Evolutionary conservation across 2,113 vertebrate species (phyloP).

Genomic region (Takifugu flavidus): DNA sequence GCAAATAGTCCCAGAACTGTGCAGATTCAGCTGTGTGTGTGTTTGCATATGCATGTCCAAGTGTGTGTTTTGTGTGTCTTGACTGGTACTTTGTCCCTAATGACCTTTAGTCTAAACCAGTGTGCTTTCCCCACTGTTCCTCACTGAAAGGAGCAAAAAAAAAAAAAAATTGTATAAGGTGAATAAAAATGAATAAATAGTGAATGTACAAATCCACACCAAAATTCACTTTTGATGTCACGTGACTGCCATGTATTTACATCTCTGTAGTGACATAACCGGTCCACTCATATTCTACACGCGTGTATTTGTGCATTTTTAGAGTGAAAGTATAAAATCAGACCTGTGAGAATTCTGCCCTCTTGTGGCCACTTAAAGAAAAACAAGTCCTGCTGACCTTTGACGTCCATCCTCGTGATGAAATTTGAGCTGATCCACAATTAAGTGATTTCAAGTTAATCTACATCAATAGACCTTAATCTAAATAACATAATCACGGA

Average conservation of each 20-base stretch:
- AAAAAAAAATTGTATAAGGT: background rate
- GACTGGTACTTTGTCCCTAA: slow-evolving; percentile 57
- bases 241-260: too few species aligned
- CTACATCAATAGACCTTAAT: too few species aligned
- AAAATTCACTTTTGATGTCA: too few species aligned
- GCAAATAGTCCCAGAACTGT: background rate
- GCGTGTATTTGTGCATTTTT: background rate
- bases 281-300: too few species aligned
- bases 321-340: background rate
- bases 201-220: too few species aligned
- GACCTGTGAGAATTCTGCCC: slow-evolving; percentile 1
- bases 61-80: slow-evolving; percentile 45
- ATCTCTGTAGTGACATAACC: background rate
- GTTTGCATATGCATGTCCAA: background rate
- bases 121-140: slow-evolving; percentile 36
- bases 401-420: too few species aligned
- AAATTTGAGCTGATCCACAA: background rate
- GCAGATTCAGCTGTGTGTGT: slow-evolving; percentile 6
- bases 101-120: slow-evolving; percentile 39
- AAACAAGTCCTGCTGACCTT: background rate
- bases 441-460: too few species aligned
- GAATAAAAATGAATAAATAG: too few species aligned
- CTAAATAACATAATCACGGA: too few species aligned
- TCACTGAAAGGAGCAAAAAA: slow-evolving; percentile 15
- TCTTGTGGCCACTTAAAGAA: background rate